Evolutionary conservation across 2,888 invertebrate genomes (phyloP).

Genomic region (Cetonia aurata): DNA sequence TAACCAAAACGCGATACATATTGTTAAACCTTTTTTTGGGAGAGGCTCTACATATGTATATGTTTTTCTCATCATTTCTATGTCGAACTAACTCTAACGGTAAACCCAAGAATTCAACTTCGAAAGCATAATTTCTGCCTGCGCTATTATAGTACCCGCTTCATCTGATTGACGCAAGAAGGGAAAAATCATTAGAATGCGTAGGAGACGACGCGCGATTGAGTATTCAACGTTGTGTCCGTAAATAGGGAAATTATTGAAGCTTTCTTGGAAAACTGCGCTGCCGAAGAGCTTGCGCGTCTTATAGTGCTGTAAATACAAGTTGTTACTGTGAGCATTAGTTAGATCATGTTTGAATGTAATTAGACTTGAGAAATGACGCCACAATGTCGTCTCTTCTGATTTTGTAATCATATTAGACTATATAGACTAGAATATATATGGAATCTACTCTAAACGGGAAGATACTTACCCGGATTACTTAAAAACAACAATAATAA

Average conservation of each 20-base stretch:
- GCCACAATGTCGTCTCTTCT: background rate
- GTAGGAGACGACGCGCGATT: background rate
- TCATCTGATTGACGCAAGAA: background rate
- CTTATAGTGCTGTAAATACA: slow-evolving; percentile 7
- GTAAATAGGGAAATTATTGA: slow-evolving; percentile 24
- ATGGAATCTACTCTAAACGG: too few relatives aligned
- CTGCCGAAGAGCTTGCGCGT: slow-evolving; percentile 1
- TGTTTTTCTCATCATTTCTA: too few relatives aligned
- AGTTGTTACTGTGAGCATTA: background rate
- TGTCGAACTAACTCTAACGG: too few relatives aligned
- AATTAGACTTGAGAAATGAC: slow-evolving; percentile 14
- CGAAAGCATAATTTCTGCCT: too few relatives aligned
- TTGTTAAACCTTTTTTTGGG: too few relatives aligned
- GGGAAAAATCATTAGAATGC: slow-evolving; percentile 6
- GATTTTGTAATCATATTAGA: background rate
- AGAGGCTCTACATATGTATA: too few relatives aligned
- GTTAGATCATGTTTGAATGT: slow-evolving; percentile 14
- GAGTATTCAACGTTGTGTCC: slow-evolving; percentile 5
- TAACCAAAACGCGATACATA: too few relatives aligned
- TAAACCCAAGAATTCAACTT: too few relatives aligned
- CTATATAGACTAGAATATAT: too few relatives aligned
- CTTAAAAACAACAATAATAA: too few relatives aligned
- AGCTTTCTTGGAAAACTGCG: slow-evolving; percentile 16
- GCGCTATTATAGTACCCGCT: too few relatives aligned
- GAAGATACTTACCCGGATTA: too few relatives aligned